These are phyloP conservation scores for Rotaria macrura DNA, from an alignment of 2,888 invertebrate genomes.

Conservation along the genomic window DNA sequence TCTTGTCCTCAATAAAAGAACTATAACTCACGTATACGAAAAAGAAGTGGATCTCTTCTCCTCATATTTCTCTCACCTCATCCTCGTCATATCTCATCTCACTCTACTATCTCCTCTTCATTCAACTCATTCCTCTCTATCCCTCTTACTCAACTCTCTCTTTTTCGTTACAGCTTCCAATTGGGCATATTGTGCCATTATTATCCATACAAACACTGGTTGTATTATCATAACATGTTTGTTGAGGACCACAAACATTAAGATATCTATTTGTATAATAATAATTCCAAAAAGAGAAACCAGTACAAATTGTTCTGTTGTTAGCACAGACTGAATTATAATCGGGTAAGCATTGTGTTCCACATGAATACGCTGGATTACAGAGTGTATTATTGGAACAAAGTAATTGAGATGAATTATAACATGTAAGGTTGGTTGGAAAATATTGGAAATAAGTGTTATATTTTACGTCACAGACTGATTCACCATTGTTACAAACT, in stretches of 20 bases:
- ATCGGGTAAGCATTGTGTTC: background rate
- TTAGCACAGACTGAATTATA: background rate
- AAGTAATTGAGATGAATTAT: background rate
- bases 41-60: too few relatives aligned
- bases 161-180: too few relatives aligned
- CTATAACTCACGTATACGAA: too few relatives aligned
- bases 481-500: background rate
- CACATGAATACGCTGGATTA: background rate
- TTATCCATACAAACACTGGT: background rate
- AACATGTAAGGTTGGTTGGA: background rate
- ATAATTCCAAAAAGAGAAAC: background rate
- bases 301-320: background rate
- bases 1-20: too few relatives aligned
- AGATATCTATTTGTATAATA: background rate
- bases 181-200: background rate
- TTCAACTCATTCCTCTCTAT: too few relatives aligned
- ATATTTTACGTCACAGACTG: background rate
- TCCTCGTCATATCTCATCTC: too few relatives aligned
- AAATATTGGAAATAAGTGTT: background rate
- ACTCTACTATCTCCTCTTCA: too few relatives aligned
- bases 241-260: background rate
- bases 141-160: too few relatives aligned
- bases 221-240: background rate
- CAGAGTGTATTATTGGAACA: background rate
- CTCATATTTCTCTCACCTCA: too few relatives aligned